phyloP scores from a whole-genome alignment of 1,140 invertebrate genomes.

The Gonatopus flavifemur region DNA sequence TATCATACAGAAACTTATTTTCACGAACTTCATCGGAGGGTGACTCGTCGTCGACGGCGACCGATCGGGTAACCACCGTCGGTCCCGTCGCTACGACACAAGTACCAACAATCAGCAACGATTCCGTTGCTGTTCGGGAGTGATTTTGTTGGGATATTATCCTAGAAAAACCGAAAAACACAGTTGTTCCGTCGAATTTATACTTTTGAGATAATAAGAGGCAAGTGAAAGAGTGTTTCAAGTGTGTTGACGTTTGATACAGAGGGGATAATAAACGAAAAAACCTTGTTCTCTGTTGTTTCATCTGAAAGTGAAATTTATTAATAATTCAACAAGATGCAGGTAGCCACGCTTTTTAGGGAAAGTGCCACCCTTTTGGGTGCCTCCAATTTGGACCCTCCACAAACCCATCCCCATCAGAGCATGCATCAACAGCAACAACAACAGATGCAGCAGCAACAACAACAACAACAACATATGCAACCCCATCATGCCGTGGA shows the following conservation, averaged over 20 bases:
- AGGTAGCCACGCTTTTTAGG: constrained; percentile 70
- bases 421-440: constrained; percentile 47
- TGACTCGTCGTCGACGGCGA: constrained; percentile 10
- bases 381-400: constrained; percentile 62
- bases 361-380: constrained; percentile 69
- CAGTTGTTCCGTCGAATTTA: no score
- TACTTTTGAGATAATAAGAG: no score
- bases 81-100: constrained; percentile 21
- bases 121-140: background rate
- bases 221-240: no score
- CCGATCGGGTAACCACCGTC: constrained; percentile 14
- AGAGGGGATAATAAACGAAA: no score
- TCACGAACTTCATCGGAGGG: no score
- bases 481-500: constrained; percentile 42
- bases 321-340: no score
- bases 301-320: no score
- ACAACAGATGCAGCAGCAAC: constrained; percentile 33
- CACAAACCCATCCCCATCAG: constrained; percentile 52
- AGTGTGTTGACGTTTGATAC: no score
- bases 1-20: no score
- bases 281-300: no score
- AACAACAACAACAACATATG: constrained; percentile 32
- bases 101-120: background rate
- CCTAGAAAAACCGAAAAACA: no score
- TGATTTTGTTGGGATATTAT: no score